A percentile compares a stretch with the other conserved stretches of the same genome.
Conservation (phyloP, 1,140 invertebrate genomes). For the Heliothis subflexa region DNA sequence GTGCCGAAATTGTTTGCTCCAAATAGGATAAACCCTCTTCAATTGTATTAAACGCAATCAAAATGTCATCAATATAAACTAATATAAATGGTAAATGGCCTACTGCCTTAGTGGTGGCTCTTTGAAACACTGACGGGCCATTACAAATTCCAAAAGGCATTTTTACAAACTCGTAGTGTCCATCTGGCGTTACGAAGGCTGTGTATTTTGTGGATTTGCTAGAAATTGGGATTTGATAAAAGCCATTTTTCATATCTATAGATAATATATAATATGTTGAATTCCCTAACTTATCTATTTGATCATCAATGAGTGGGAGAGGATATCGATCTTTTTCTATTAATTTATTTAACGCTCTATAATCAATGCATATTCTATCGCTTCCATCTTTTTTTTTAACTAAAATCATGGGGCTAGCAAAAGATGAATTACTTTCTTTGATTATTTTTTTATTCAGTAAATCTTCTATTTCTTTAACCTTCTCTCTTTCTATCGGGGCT, state of each 20-base stretch:
- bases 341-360: neutral
- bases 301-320: neutral
- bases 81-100: neutral
- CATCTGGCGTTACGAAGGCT: neutral
- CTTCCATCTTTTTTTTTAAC: neutral
- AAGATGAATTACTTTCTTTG: neutral
- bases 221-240: neutral
- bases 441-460: neutral
- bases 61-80: neutral
- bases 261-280: neutral
- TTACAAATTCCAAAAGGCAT: slow-evolving; percentile 12
- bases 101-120: neutral
- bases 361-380: neutral
- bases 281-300: neutral
- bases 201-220: neutral
- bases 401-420: neutral
- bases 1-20: neutral
- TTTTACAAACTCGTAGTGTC: neutral
- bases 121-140: slow-evolving; percentile 1
- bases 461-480: neutral
- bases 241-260: neutral
- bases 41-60: neutral
- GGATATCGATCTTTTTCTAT: neutral
- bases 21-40: neutral
- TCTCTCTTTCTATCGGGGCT: neutral